Evolutionary conservation across 2,888 invertebrate species (phyloP), one percentile per base, ranked within the genome.

Genomic region (Lochmaea crataegi): DNA sequence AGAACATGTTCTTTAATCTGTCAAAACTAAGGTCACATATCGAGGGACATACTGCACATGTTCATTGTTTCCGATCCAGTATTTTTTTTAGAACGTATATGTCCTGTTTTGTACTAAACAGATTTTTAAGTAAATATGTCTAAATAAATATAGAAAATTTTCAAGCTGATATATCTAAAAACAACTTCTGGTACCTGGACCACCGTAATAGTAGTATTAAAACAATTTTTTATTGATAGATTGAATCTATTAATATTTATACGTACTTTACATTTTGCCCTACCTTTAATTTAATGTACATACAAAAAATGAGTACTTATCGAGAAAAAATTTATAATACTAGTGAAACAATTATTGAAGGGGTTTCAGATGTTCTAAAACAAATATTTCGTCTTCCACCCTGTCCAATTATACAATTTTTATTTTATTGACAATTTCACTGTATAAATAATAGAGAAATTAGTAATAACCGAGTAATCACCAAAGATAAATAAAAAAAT

Each of bases 231-330:
- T 42, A 72, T 75, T 79, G 68, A 79, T 79, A 79, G 79, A 79
- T 80, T 79, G 75, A 79, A 80, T 79, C 77, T 80, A 80, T 79
- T 51, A 64, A 38, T 65, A 78, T 79, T 76, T 68, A 71, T 74
- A 65, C 56, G 68, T 74, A 71, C 77, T 78, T 80, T 79, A 79
- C 78, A 79, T 79, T 76, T 79, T 76, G 38, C 26, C 42, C 74
- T 77, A 74, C 63, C 71, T 66, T 70, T 78, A 74, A 76, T 78
- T 76, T 69, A 79, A 78, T 79, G 76, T 79, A 80, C 80, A 80
- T 76, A 76, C 7, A 53, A 75, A 78, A 74, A 78, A 75, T 75
- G 75, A 80, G 75, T 77, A 76, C 72, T 77, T 70, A 75, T 61
- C 69, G 75, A 71, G 68, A 76, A 76, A 77, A 68, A 61, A 74